Conservation (phyloP, 2,113 vertebrate genomes). For the Pedetes capensis region DNA sequence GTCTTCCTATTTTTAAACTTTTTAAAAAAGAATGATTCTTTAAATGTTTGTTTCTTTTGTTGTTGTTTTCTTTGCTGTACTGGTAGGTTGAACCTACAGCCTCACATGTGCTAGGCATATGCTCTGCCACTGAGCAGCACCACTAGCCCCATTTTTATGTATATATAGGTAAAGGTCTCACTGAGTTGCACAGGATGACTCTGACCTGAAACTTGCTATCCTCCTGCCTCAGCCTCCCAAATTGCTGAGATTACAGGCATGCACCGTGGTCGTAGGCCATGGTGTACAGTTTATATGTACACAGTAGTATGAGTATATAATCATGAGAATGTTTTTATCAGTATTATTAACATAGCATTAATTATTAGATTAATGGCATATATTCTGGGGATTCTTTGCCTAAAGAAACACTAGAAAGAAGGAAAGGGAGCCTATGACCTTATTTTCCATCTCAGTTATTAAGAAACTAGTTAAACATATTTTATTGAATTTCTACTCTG, state of each 20-base stretch:
- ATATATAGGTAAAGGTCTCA: too few species aligned
- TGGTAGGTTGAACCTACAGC: too few species aligned
- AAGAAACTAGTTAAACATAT: background rate
- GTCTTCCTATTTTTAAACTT: background rate
- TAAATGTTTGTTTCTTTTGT: background rate
- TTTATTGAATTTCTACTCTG: background rate
- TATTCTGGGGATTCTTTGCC: background rate
- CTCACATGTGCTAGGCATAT: too few species aligned
- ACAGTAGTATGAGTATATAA: background rate
- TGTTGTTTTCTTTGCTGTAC: too few species aligned
- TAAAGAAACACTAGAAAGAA: background rate
- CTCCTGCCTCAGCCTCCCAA: too few species aligned
- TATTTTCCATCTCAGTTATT: slow-evolving; percentile 16
- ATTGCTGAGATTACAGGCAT: too few species aligned
- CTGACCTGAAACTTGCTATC: too few species aligned
- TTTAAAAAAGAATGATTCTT: background rate
- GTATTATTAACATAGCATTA: background rate
- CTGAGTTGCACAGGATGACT: too few species aligned
- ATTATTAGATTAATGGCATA: background rate
- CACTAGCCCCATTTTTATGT: too few species aligned
- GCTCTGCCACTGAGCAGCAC: too few species aligned
- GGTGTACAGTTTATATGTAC: background rate
- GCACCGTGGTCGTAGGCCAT: too few species aligned
- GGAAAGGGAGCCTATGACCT: background rate
- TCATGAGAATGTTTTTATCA: background rate